Base-by-base conservation (phyloP, 1,140 invertebrate genomes). In the Drosophila azteca region DNA sequence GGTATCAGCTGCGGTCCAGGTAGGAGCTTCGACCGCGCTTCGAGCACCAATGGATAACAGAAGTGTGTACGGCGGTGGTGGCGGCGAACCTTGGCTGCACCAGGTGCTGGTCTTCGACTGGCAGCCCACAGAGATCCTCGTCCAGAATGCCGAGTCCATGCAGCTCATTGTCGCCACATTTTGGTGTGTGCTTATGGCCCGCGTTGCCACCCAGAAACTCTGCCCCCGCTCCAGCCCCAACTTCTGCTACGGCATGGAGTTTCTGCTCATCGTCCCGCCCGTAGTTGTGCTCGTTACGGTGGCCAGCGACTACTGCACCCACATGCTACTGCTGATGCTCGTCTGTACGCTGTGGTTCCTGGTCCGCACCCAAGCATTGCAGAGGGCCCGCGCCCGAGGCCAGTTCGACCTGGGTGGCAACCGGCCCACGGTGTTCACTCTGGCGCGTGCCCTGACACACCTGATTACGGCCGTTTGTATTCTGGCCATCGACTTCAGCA, bases 401-500 rank as follows among this genome's bases (percentile, higher is more conserved):
- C 60, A 63, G 8, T 88, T 88, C 7, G 79, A 87, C 3, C 1
- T 87, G 45, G 90, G 90, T 15, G 89, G 87, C 15, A 52, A 24
- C 1, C 73, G 83, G 3, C 83, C 90, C 9, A 54, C 51, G 1
- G 44, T 63, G 8, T 46, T 91, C 2, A 83, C 64, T 15, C 87
- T 87, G 77, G 90, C 95, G 77, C 94, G 96, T 68, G 94, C 95
- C 0, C 91, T 95, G 13, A 95, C 95, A 0, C 96, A 96, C 80
- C 90, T 98, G 11, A 93, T 95, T 31, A 97, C 97, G 26, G 94
- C 94, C 0, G 93, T 98, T 70, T 96, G 95, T 76, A 99, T 99
- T 83, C 92, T 99, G 35, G 98, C 97, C 20, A 97, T 99, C 0
- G 98, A 99, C 93, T 99, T 99, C 92, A 92, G 92, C 15, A 93